phyloP scores from a whole-genome alignment of 2,113 vertebrate genomes.

The Origma solitaria region DNA sequence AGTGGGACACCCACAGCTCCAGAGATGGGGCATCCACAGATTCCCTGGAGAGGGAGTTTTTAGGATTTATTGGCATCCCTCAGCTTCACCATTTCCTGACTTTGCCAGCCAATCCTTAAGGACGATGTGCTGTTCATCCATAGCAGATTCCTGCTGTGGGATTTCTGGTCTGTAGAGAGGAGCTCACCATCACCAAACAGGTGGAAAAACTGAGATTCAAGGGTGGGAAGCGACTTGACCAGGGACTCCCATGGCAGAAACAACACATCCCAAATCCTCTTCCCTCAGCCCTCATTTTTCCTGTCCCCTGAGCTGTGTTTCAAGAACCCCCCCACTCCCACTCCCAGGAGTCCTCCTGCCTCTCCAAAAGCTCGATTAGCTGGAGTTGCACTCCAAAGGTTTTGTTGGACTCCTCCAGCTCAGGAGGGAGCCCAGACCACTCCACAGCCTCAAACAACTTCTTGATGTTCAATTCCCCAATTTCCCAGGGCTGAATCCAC shows the following conservation, averaged over 20 bases:
- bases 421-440: not conserved
- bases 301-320: not conserved
- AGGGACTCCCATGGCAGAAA: not conserved
- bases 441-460: constrained; percentile 39
- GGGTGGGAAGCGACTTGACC: fast-evolving
- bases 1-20: not conserved
- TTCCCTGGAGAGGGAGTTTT: not conserved
- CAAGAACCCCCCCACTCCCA: not conserved
- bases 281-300: not conserved
- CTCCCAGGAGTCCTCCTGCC: not conserved
- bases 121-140: fast-evolving
- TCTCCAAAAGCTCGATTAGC: not conserved
- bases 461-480: constrained; percentile 51
- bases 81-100: not conserved
- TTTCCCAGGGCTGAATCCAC: constrained; percentile 42
- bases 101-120: not conserved
- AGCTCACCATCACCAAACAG: not conserved
- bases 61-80: not conserved
- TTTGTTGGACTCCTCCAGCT: not conserved
- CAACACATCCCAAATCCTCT: not conserved
- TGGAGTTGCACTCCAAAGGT: not conserved
- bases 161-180: fast-evolving
- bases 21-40: not conserved
- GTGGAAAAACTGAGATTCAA: not conserved
- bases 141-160: not conserved